Conservation (phyloP, 2,888 invertebrate genomes). For the Phrixothrix hirtus region DNA sequence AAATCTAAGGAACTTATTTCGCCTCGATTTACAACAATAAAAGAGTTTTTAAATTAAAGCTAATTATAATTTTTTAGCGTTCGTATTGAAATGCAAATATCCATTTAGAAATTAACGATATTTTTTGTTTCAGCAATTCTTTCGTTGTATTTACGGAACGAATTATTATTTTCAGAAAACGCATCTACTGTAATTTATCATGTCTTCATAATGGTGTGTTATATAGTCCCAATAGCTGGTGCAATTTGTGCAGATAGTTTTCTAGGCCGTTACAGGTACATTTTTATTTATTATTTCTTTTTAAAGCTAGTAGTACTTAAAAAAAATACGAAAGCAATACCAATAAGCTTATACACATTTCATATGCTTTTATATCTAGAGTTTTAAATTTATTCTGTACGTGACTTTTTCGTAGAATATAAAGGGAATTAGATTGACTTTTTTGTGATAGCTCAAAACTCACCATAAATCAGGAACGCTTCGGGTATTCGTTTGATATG, state of each 20-base stretch:
- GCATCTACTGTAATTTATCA: constrained; percentile 76
- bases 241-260: constrained; percentile 79
- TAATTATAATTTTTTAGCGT: too few species aligned
- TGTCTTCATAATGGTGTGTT: constrained; percentile 75
- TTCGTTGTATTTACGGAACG: constrained; percentile 73
- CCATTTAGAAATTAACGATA: too few species aligned
- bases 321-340: too few species aligned
- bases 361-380: not conserved
- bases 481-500: too few species aligned
- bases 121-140: constrained; percentile 67
- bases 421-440: not conserved
- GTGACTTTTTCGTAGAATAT: constrained; percentile 1
- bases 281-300: not conserved
- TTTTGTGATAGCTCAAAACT: not conserved
- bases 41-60: too few species aligned
- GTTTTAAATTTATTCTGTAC: not conserved
- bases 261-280: constrained; percentile 71
- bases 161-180: constrained; percentile 68
- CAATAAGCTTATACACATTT: too few species aligned
- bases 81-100: too few species aligned
- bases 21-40: too few species aligned
- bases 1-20: too few species aligned
- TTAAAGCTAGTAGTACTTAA: not conserved
- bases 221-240: constrained; percentile 74
- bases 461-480: too few species aligned